phyloP scores from a whole-genome alignment of 2,797 vertebrate species.

The Esox masquinongy region DNA sequence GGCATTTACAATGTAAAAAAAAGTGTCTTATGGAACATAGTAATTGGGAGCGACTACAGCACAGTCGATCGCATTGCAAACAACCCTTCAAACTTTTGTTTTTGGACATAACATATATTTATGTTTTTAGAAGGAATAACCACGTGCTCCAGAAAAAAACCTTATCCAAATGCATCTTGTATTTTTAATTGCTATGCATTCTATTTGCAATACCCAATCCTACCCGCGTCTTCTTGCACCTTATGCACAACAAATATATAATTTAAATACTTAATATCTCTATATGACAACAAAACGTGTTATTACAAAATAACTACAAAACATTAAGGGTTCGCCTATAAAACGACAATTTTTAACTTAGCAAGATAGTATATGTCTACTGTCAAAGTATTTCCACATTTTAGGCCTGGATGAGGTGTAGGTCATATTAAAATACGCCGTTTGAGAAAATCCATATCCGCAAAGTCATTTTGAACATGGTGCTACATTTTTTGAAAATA shows the following conservation, averaged over 20 bases:
- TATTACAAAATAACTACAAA: constrained; percentile 1
- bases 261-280: not conserved
- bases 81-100: not conserved
- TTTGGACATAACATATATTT: not conserved
- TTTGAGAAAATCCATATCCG: not conserved
- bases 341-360: no score
- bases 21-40: not conserved
- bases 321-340: no score
- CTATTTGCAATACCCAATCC: not conserved
- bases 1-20: constrained; percentile 41
- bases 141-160: not conserved
- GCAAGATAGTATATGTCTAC: no score
- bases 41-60: constrained; percentile 17
- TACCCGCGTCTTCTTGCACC: not conserved
- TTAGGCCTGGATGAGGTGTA: no score
- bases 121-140: not conserved
- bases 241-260: not conserved
- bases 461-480: not conserved
- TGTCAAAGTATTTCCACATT: not conserved
- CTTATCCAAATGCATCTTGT: not conserved
- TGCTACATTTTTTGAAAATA: not conserved
- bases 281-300: not conserved
- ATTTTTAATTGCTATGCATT: not conserved
- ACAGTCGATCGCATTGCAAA: not conserved
- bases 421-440: not conserved